A percentile compares a stretch with the other conserved stretches of the same genome.
Conservation (phyloP, 2,113 vertebrate genomes). For the Murina feae region DNA sequence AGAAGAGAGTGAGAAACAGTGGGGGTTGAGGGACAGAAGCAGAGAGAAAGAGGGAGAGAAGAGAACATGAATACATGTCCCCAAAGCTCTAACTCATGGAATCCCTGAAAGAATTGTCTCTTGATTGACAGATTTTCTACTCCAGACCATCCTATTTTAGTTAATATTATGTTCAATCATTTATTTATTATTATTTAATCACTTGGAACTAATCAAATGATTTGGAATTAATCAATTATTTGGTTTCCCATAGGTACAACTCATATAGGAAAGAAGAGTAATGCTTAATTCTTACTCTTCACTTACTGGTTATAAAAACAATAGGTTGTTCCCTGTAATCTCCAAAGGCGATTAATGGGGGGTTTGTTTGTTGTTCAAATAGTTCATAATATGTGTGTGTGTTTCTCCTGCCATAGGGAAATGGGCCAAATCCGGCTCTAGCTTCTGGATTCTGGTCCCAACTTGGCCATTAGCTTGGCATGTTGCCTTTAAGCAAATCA, state of each 20-base stretch:
- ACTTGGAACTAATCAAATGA: neutral
- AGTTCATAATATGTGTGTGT: neutral
- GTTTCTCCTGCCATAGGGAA: neutral
- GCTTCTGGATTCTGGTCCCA: neutral
- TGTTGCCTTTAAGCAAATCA: neutral
- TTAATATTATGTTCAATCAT: neutral
- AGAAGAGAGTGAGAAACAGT: neutral
- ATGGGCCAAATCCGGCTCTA: neutral
- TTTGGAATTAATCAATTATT: neutral
- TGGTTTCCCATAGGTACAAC: neutral
- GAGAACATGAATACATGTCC: neutral
- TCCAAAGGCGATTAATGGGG: neutral
- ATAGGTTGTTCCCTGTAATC: neutral
- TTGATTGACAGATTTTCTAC: neutral
- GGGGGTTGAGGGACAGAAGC: neutral
- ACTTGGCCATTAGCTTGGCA: neutral
- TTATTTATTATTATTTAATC: neutral
- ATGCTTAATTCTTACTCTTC: neutral
- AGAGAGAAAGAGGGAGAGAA: accelerated
- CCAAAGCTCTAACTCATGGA: neutral
- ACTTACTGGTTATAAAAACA: neutral
- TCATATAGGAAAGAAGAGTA: neutral
- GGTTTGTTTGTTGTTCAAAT: neutral
- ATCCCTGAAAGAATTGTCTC: neutral
- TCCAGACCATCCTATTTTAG: neutral